phyloP scores from a whole-genome alignment of 2,113 vertebrate genomes.

The Silurus glanis region DNA sequence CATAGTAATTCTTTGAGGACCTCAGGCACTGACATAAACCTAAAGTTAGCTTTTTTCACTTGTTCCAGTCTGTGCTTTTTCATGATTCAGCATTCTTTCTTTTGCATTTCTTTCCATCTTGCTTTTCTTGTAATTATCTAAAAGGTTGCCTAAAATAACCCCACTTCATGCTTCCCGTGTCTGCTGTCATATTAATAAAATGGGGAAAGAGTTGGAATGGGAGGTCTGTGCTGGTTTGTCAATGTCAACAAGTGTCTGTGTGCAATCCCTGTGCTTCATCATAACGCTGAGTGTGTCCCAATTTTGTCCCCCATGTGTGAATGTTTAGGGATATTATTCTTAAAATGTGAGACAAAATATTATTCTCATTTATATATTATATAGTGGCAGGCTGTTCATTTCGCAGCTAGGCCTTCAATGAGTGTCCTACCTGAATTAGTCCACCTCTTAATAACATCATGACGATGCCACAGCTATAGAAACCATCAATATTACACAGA shows the following conservation, averaged over 20 bases:
- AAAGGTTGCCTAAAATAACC: background rate
- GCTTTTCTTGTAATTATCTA: background rate
- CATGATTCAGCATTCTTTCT: background rate
- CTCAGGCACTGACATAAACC: background rate
- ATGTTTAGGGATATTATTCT: background rate
- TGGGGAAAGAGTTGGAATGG: background rate
- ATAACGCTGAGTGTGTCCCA: slow-evolving; percentile 1
- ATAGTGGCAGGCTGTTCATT: too few species aligned
- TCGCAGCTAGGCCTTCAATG: too few species aligned
- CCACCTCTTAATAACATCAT: too few species aligned
- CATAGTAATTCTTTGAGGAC: background rate
- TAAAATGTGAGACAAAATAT: background rate
- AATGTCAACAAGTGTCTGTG: slow-evolving; percentile 16
- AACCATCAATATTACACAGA: too few species aligned
- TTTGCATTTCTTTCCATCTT: background rate
- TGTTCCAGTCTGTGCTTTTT: background rate
- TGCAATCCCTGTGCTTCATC: background rate
- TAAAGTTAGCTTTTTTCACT: background rate
- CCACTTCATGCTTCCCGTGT: background rate
- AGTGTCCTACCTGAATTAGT: too few species aligned
- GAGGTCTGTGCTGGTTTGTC: slow-evolving; percentile 18
- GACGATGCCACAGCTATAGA: too few species aligned
- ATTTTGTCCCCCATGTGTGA: background rate
- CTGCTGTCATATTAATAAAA: background rate
- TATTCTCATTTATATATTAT: too few species aligned